A percentile compares a stretch with the other conserved stretches of the same genome.
Conservation (phyloP, 1,140 invertebrate species). For the Ostrea denselamellosa region DNA sequence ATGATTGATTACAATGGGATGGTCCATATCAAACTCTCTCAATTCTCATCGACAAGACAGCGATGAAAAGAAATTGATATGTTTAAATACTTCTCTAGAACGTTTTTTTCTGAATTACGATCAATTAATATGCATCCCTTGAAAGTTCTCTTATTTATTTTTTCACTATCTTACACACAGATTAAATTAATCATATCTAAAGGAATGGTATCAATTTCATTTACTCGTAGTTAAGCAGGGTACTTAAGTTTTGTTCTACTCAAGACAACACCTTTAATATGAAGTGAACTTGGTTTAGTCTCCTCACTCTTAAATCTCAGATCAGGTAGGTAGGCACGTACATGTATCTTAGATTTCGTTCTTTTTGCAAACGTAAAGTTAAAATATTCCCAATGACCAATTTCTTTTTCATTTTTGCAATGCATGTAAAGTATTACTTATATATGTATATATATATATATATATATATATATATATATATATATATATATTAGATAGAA, state of each 20-base stretch:
- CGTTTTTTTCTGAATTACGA: slow-evolving; percentile 28
- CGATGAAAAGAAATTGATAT: slow-evolving; percentile 32
- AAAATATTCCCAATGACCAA: neutral
- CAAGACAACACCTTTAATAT: slow-evolving; percentile 30
- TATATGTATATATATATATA: too few relatives aligned
- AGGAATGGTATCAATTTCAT: slow-evolving; percentile 27
- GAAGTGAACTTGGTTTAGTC: slow-evolving; percentile 22
- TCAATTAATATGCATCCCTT: slow-evolving; percentile 43
- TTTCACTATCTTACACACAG: neutral
- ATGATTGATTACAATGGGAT: slow-evolving; percentile 46
- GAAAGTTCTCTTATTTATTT: slow-evolving; percentile 38
- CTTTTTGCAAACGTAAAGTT: neutral
- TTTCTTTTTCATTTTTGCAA: too few relatives aligned
- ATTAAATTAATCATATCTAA: slow-evolving; percentile 35
- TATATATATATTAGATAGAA: too few relatives aligned
- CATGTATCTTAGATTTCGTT: neutral
- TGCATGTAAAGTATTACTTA: too few relatives aligned
- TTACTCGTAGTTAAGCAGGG: slow-evolving; percentile 27
- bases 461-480: too few relatives aligned
- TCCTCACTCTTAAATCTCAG: neutral
- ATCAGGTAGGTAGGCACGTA: slow-evolving; percentile 11
- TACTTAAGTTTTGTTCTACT: slow-evolving; percentile 30
- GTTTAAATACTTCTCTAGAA: slow-evolving; percentile 36
- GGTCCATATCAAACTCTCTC: slow-evolving; percentile 15
- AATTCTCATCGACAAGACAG: slow-evolving; percentile 26